phyloP scores from a whole-genome alignment of 2,113 vertebrate species.

The Agelaius tricolor region DNA sequence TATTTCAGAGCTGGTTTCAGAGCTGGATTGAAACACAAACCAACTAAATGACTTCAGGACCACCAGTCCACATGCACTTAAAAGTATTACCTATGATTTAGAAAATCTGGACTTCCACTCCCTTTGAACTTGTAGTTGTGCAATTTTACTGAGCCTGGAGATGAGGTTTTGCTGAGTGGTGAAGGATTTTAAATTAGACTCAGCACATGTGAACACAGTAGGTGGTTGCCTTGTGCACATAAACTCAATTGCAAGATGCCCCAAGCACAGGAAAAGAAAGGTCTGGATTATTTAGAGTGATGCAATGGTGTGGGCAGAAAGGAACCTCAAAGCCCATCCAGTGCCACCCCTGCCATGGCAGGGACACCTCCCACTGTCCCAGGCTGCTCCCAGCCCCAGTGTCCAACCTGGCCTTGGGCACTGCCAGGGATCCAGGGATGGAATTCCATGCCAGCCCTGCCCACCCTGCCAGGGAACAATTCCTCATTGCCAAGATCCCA shows the following conservation, averaged over 20 bases:
- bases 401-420: not conserved
- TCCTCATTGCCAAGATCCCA: not conserved
- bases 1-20: not conserved
- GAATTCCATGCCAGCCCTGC: too few relatives aligned
- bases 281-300: not conserved
- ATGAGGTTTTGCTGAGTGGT: not conserved
- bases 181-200: not conserved
- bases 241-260: not conserved
- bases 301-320: not conserved
- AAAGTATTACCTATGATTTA: not conserved
- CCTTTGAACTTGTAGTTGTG: not conserved
- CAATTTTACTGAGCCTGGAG: not conserved
- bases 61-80: not conserved
- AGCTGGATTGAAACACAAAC: not conserved
- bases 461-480: not conserved
- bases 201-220: not conserved
- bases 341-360: not conserved
- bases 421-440: not conserved
- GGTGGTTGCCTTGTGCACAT: not conserved
- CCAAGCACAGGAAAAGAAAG: not conserved
- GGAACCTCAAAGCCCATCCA: fast-evolving
- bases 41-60: not conserved
- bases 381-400: not conserved
- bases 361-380: not conserved
- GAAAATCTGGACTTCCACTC: not conserved